phyloP scores from a whole-genome alignment of 1,140 invertebrate species.

The Notospermus geniculatus region DNA sequence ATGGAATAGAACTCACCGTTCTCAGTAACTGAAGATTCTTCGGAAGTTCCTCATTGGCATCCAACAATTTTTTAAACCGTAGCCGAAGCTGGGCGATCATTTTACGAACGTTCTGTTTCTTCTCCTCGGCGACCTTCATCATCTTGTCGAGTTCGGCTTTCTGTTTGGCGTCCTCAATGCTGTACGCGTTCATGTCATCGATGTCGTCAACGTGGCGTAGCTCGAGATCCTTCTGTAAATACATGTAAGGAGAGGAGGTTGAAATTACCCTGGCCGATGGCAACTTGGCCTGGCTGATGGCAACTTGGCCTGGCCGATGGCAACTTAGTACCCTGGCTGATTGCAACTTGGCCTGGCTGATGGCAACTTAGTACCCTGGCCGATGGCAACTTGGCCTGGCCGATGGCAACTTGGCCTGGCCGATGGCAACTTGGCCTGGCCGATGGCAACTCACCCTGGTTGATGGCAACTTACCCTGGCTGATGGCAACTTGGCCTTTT shows the following conservation, averaged over 20 bases:
- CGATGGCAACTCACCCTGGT: too few species aligned
- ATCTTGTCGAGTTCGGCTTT: slow-evolving; percentile 63
- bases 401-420: too few species aligned
- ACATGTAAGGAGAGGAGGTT: too few species aligned
- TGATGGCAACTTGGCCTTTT: slow-evolving; percentile 47
- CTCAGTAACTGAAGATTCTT: slow-evolving; percentile 41
- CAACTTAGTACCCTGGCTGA: too few species aligned
- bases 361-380: too few species aligned
- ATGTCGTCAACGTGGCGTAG: slow-evolving; percentile 59
- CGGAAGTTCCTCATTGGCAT: slow-evolving; percentile 50
- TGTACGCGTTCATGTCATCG: slow-evolving; percentile 59
- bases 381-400: too few species aligned
- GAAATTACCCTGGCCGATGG: too few species aligned
- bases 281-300: too few species aligned
- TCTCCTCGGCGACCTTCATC: slow-evolving; percentile 60
- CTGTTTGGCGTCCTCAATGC: slow-evolving; percentile 68
- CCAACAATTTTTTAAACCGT: slow-evolving; percentile 49
- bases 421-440: too few species aligned
- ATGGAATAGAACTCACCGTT: slow-evolving; percentile 47
- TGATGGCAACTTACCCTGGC: slow-evolving; percentile 34
- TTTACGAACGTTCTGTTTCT: slow-evolving; percentile 54
- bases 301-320: too few species aligned
- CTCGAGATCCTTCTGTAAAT: neutral
- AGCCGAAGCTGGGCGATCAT: slow-evolving; percentile 48
- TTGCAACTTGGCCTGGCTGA: too few species aligned